Base-by-base conservation (phyloP, 1,140 invertebrate species). In the Halictus rubicundus region DNA sequence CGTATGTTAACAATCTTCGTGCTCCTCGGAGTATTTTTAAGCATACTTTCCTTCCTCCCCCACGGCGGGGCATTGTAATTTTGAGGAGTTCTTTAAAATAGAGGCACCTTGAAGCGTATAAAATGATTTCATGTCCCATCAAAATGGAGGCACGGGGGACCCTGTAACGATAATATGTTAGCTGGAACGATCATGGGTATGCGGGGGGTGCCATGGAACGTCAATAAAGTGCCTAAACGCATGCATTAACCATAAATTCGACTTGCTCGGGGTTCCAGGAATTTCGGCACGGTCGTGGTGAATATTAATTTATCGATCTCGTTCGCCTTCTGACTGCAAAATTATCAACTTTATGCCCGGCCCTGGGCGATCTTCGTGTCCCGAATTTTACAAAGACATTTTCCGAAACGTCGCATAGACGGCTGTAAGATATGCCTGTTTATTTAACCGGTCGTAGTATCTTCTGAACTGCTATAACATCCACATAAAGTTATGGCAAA, bases 251-350 rank as follows among this genome's bases (percentile, higher is more conserved):
- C 37, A 23, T 57, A 68, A 68, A 68, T 68, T 76, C 49, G 14
- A 49, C 59, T 61, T 42, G 37, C 19, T 25, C 16, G 27, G 10
- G 0, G 7, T 2, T 21, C 5, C 3, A 32, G 52, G 23, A 76
- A 59, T 68, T 66, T 75, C 64, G n/a, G 37, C 19, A 46, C 5
- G 37, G 42, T 23, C 9, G 39, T 27, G 21, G 21, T 46, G 65
- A 68, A 69, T 68, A 60, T 68, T 60, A 76, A 68, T 57, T 66
- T 75, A 66, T 32, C 42, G 63, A 65, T 65, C n/a, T 39, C 19
- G 8, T 42, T 65, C 10, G n/a, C 63, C 39, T 42, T 65, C 39
- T 2, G 32, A n/a, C 39, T 23, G 63, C 19, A 23, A n/a, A 42
- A 39, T 65, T n/a, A 21, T 46, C 63, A 23, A 65, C 14, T 32